These are phyloP conservation scores for Mesitornis unicolor DNA, from an alignment of 2,113 vertebrate species.

Conservation along the genomic window DNA sequence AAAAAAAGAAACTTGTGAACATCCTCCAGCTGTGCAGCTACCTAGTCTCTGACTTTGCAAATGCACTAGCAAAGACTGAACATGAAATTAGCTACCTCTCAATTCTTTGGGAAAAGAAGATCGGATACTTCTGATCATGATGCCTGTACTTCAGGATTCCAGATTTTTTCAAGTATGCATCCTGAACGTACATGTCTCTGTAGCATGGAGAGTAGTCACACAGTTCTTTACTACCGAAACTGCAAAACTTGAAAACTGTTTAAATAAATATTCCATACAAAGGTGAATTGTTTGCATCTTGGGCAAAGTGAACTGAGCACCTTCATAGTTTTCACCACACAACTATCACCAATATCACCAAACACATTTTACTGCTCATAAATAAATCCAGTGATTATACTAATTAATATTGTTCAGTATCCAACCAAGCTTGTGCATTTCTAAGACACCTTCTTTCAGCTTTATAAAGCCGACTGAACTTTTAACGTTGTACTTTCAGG, in stretches of 20 bases:
- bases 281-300: background rate
- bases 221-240: background rate
- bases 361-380: background rate
- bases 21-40: background rate
- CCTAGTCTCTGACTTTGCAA: background rate
- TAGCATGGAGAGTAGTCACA: background rate
- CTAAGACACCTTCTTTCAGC: background rate
- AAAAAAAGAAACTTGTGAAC: background rate
- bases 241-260: background rate
- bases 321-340: background rate
- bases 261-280: slow-evolving; percentile 21
- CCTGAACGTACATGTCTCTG: background rate
- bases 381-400: background rate
- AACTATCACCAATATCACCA: background rate
- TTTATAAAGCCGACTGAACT: slow-evolving; percentile 56
- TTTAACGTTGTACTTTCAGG: slow-evolving; percentile 40
- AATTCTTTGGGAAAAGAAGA: background rate
- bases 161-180: background rate
- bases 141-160: background rate
- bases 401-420: background rate
- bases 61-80: background rate
- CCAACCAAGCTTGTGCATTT: background rate
- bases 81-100: background rate
- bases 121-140: background rate
- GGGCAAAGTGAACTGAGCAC: background rate